These are phyloP conservation scores for Mionectes macconnelli DNA, from an alignment of 2,113 vertebrate species.

Conservation along the genomic window DNA sequence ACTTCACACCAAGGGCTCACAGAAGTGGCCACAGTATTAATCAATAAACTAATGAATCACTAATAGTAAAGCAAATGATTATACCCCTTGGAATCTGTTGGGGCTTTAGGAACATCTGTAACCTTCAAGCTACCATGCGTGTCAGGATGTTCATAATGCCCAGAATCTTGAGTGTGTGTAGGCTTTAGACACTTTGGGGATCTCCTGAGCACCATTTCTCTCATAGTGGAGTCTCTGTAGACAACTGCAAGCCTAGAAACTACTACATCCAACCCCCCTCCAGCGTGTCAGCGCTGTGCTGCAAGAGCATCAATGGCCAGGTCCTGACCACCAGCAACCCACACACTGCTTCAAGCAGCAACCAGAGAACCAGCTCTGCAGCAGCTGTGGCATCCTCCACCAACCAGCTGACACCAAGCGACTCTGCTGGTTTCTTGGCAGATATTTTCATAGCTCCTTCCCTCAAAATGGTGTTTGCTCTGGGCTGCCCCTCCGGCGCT, in stretches of 20 bases:
- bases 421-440: not conserved
- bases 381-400: not conserved
- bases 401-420: not conserved
- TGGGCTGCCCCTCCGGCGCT: rapidly evolving
- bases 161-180: not conserved
- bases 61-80: not conserved
- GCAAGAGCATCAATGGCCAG: not conserved
- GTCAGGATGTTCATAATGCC: not conserved
- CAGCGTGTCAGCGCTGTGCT: not conserved
- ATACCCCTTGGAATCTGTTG: not conserved
- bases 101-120: not conserved
- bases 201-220: not conserved
- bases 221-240: not conserved
- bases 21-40: not conserved
- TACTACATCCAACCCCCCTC: not conserved
- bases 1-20: not conserved
- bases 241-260: not conserved
- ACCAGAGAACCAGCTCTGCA: not conserved
- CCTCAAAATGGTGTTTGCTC: not conserved
- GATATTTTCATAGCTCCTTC: not conserved
- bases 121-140: rapidly evolving
- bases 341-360: not conserved
- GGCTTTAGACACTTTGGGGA: not conserved
- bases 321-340: not conserved
- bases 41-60: not conserved